Conservation (phyloP, 2,797 vertebrate genomes). For the Picus viridis region DNA sequence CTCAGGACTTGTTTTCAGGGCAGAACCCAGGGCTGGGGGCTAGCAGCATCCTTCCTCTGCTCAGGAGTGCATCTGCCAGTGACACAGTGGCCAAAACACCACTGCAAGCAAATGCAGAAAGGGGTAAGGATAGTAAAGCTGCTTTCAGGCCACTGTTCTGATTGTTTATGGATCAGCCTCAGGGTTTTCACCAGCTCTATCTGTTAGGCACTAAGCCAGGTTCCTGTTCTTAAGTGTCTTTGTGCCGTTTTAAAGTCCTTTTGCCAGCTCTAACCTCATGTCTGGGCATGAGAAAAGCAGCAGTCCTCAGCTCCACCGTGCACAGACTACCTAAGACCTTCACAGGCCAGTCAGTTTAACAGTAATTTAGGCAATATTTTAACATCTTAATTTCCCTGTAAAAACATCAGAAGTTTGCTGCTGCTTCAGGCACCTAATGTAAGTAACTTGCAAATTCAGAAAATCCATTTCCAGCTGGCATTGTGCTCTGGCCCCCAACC, state of each 20-base stretch:
- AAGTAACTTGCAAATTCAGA: background rate
- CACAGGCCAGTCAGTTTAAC: background rate
- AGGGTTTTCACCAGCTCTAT: background rate
- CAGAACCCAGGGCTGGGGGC: background rate
- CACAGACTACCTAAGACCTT: background rate
- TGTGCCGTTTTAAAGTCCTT: background rate
- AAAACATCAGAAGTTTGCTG: background rate
- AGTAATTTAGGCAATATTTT: background rate
- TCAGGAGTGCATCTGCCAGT: background rate
- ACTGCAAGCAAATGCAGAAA: background rate
- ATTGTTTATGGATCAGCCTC: background rate
- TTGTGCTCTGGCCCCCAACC: background rate
- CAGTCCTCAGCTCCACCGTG: background rate
- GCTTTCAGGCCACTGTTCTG: rapidly evolving
- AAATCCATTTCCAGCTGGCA: background rate
- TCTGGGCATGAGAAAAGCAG: background rate
- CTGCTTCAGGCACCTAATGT: background rate
- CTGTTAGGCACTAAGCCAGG: background rate
- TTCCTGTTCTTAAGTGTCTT: background rate
- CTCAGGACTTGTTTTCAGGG: background rate
- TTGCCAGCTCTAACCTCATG: background rate
- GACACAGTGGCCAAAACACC: background rate
- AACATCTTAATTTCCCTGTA: background rate
- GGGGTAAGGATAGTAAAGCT: background rate
- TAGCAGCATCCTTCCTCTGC: background rate